Conservation (phyloP, 64 coral and sea anemone genomes). For the Actinia equina region DNA sequence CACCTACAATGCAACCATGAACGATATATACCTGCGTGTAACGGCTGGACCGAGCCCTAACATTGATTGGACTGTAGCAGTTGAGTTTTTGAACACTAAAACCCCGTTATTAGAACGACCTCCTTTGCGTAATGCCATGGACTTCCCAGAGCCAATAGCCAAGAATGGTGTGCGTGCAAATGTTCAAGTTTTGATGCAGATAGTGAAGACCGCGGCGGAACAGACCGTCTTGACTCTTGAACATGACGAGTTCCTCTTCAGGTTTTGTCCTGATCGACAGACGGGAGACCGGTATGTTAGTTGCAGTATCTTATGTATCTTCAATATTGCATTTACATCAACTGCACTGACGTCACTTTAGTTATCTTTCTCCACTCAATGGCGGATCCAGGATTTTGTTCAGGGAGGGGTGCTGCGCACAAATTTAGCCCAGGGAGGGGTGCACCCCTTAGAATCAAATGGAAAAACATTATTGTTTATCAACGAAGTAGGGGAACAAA, state of each 20-base stretch:
- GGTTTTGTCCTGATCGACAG: slow-evolving; percentile 58
- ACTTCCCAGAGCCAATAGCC: slow-evolving; percentile 33
- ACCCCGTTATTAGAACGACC: neutral
- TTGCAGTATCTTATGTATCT: neutral
- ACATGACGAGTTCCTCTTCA: neutral
- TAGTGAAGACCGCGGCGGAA: slow-evolving; percentile 36
- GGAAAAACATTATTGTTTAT: too few species aligned
- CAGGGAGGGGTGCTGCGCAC: too few species aligned
- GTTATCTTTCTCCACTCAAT: too few species aligned
- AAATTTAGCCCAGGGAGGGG: too few species aligned
- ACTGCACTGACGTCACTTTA: too few species aligned
- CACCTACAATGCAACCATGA: slow-evolving; percentile 53
- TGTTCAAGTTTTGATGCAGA: slow-evolving; percentile 37
- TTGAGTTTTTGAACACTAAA: slow-evolving; percentile 59
- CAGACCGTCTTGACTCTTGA: slow-evolving; percentile 21
- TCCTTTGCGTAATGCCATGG: neutral
- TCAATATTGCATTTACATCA: too few species aligned
- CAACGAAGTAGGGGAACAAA: too few species aligned
- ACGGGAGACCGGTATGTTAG: slow-evolving; percentile 47
- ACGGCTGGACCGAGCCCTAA: slow-evolving; percentile 65
- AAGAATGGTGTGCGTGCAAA: slow-evolving; percentile 5
- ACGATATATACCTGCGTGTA: slow-evolving; percentile 28
- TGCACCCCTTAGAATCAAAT: too few species aligned
- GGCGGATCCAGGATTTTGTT: too few species aligned
- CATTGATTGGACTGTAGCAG: slow-evolving; percentile 73